Evolutionary conservation across 2,113 vertebrate genomes (phyloP).

Genomic region (Hepsetus odoe): DNA sequence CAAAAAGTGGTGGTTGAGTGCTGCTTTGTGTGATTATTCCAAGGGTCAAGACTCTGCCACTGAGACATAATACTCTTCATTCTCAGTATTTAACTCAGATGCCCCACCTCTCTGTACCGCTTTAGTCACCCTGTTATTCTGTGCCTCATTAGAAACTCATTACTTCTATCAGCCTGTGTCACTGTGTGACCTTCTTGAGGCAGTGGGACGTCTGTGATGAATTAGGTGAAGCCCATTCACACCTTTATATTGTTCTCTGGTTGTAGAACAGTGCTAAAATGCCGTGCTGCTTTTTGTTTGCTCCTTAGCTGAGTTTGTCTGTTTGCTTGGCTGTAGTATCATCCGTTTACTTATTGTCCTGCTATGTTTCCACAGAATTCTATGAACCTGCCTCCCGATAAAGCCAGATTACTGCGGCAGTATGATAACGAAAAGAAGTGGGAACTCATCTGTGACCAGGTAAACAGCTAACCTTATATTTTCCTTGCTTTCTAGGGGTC

Average conservation of each 20-base stretch:
- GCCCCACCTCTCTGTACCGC: not conserved
- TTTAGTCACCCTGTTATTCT: not conserved
- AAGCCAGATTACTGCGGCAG: constrained; percentile 92
- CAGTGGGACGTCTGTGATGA: not conserved
- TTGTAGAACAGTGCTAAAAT: too few relatives aligned
- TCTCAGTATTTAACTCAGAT: not conserved
- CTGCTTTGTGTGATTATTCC: constrained; percentile 15
- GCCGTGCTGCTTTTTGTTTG: too few relatives aligned
- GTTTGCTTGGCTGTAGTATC: constrained; percentile 50
- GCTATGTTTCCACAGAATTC: constrained; percentile 82
- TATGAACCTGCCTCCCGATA: constrained; percentile 98
- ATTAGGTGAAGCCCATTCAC: not conserved
- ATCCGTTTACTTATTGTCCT: constrained; percentile 45
- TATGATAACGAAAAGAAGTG: constrained; percentile 99
- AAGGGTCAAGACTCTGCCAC: constrained; percentile 26
- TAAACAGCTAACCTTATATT: constrained; percentile 57
- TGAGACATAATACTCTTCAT: not conserved
- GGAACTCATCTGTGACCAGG: constrained; percentile 99
- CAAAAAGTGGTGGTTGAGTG: constrained; percentile 28
- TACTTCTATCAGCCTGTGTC: not conserved
- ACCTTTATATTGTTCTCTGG: too few relatives aligned
- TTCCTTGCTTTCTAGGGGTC: not conserved
- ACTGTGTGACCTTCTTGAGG: not conserved
- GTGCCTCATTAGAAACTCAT: not conserved
- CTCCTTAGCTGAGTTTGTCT: constrained; percentile 36